Evolutionary conservation across 1,140 invertebrate species (phyloP), one percentile per base, ranked within the genome.

Genomic region (Asbolus verrucosus): DNA sequence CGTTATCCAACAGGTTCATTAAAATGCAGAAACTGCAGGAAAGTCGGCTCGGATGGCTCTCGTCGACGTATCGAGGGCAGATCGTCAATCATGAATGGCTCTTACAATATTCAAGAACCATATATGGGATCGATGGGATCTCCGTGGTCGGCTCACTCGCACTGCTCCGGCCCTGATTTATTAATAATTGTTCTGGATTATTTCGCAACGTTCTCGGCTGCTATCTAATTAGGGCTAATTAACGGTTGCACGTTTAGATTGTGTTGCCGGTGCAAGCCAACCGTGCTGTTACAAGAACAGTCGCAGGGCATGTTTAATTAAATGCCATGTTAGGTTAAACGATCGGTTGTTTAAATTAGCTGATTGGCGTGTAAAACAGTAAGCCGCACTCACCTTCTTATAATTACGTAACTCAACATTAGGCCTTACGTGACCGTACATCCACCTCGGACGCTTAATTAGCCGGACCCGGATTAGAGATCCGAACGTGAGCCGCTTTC

Each of bases 131-230:
- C 46, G 46, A 54, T 54, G 21, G 46, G 27, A 54, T 27, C 21
- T 19, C 13, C 36, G 59, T 62, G 59, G 54, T 27, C 66, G 69
- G 30, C 54, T 67, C 63, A 68, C 54, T 63, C 41, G 30, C 43
- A 59, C 6, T 11, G 21, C 19, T 39, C 19, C 24, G 8, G 19
- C 31, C n/a, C 61, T 73, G 72, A 74, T 75, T 73, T 73, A 74
- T 74, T 74, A 73, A 73, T 73, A 74, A 74, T 73, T 75, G 72
- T 73, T 72, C 70, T 72, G 71, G 71, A 70, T 74, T 74, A 76
- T 72, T 70, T 74, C 70, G 72, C 67, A 71, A 75, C 15, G 36
- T 38, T 31, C 43, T 13, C 54, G 18, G 13, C 19, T 36, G 54
- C 14, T 41, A 63, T 41, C 61, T 63, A 63, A 63, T 63, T 63